A percentile compares a stretch with the other conserved stretches of the same genome.
Evolutionary conservation across 2,888 invertebrate species (phyloP).

Genomic region (Malachius bipustulatus): DNA sequence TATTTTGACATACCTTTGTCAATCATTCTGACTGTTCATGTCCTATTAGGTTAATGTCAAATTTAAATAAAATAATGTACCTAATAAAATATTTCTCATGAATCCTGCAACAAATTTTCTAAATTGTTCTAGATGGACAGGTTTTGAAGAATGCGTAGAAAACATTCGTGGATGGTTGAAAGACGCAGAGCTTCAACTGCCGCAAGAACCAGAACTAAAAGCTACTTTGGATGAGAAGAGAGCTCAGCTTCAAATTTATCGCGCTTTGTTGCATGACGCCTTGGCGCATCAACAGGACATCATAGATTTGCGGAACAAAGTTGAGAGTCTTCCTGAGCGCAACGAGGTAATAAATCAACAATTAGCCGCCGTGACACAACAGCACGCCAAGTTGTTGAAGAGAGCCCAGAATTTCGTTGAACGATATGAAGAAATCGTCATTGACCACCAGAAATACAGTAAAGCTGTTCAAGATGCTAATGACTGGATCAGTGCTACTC

Average conservation of each 20-base stretch:
- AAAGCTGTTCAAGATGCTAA: slow-evolving; percentile 77
- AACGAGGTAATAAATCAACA: slow-evolving; percentile 62
- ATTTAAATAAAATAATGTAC: too few relatives aligned
- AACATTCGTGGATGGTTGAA: slow-evolving; percentile 69
- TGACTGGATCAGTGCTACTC: slow-evolving; percentile 78
- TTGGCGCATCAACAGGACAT: slow-evolving; percentile 76
- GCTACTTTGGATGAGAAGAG: slow-evolving; percentile 86
- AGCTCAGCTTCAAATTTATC: slow-evolving; percentile 73
- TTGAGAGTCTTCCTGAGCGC: slow-evolving; percentile 67
- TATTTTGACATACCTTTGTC: too few relatives aligned
- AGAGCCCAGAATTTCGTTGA: slow-evolving; percentile 68
- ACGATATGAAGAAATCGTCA: slow-evolving; percentile 76
- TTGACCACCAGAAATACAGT: slow-evolving; percentile 78
- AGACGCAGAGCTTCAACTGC: slow-evolving; percentile 60
- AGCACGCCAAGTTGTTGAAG: slow-evolving; percentile 58
- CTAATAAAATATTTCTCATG: too few relatives aligned
- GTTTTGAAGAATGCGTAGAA: slow-evolving; percentile 77
- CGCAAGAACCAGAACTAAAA: slow-evolving; percentile 66
- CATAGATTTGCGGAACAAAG: slow-evolving; percentile 66
- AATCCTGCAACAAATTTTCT: too few relatives aligned
- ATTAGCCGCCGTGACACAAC: slow-evolving; percentile 54
- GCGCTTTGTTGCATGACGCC: slow-evolving; percentile 71
- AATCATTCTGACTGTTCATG: too few relatives aligned
- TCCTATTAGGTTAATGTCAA: too few relatives aligned
- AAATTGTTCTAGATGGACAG: slow-evolving; percentile 68